phyloP scores from a whole-genome alignment of 2,888 invertebrate genomes.

The Erebia aethiops region DNA sequence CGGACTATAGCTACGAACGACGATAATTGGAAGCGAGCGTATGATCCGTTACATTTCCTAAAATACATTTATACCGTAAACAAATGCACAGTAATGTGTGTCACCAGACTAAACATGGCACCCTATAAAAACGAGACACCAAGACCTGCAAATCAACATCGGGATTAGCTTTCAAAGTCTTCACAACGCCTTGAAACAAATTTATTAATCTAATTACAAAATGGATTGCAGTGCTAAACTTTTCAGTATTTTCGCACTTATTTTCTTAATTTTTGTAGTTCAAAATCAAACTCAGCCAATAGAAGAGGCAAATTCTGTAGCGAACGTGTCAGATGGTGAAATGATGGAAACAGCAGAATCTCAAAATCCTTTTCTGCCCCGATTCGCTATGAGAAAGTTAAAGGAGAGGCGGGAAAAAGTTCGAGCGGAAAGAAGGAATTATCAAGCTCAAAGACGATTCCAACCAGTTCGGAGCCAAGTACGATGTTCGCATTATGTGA shows the following conservation, averaged over 20 bases:
- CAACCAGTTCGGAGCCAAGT: constrained; percentile 24
- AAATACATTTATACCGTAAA: constrained; percentile 68
- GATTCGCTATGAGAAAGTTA: constrained; percentile 70
- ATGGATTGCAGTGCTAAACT: constrained; percentile 52
- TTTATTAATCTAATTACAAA: constrained; percentile 21
- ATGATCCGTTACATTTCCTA: constrained; percentile 77
- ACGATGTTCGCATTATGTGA: constrained; percentile 34
- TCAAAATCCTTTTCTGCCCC: constrained; percentile 70
- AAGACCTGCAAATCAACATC: constrained; percentile 50
- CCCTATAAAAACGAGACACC: constrained; percentile 65
- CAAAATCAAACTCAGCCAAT: constrained; percentile 53
- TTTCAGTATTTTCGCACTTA: constrained; percentile 44
- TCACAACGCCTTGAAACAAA: constrained; percentile 17
- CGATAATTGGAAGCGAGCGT: constrained; percentile 73
- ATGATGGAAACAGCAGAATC: constrained; percentile 72
- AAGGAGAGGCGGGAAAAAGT: constrained; percentile 64
- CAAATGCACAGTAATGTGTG: constrained; percentile 74
- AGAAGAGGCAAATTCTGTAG: constrained; percentile 43
- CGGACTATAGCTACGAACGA: constrained; percentile 61
- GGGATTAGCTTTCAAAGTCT: constrained; percentile 55
- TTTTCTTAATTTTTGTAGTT: constrained; percentile 48
- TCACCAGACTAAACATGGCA: constrained; percentile 55
- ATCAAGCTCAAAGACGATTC: constrained; percentile 43
- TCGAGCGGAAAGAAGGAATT: constrained; percentile 58
- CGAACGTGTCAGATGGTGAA: constrained; percentile 48